Base-by-base conservation (phyloP, 2,113 vertebrate genomes). In the Hymenochirus boettgeri region DNA sequence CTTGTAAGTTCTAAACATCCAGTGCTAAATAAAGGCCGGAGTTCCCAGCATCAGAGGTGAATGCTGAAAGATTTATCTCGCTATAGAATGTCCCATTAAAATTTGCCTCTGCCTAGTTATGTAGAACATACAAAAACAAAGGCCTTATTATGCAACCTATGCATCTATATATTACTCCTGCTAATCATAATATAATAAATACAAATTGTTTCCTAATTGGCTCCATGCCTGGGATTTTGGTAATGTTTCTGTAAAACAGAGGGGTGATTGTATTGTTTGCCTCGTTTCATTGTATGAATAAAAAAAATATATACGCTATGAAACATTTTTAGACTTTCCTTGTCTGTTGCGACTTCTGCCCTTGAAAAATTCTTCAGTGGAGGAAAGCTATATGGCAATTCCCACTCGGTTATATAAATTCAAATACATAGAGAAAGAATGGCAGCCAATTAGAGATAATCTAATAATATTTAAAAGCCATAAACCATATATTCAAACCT, bases 11-110 rank as follows among this genome's bases (percentile, higher is more conserved):
- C 23, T 54, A 64, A 65, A 31, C 57, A 73, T 18, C 2, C 7
- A n/a, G 62, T 31, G 69, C 59, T 74, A 74, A 79, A 74, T 75
- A 73, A 70, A 10, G 42, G n/a, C 53, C 54, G 53, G 42, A 45
- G 56, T 55, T 39, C 69, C 50, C 1, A 0, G 0, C 24, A 23
- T 17, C 19, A 64, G 19, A 5, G 37, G 15, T 3, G 19, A 46
- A 46, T 18, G 65, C 23, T 66, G 55, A 52, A 22, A 31, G 55
- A 67, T 58, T 31, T 59, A 53, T 51, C 24, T 52, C 22, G 25
- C 24, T 53, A 39, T 52, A 52, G 18, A 51, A 52, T 52, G n/a
- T 51, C 45, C 17, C 35, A 25, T 17, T n/a, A 4, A 25, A 52
- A 26, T 18, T 18, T 10, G 45, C 45, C 13, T 23, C 50, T 53